Evolutionary conservation across 2,113 vertebrate genomes (phyloP), one percentile per base, ranked within the genome.

Genomic region (Petromus typicus): DNA sequence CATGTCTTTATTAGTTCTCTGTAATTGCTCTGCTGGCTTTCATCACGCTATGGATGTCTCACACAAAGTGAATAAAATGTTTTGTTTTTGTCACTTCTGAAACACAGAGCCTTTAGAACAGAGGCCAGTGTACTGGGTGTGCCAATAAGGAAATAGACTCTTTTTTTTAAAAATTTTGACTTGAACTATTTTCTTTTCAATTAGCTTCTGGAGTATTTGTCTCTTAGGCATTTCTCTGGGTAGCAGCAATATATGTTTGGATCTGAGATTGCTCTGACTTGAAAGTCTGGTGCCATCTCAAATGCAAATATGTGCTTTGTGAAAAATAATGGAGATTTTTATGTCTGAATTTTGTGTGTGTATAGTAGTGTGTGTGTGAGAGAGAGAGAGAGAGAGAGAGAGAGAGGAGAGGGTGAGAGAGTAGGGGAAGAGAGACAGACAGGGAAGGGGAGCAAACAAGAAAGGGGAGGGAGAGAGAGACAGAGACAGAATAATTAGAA

Each of bases 1-100:
- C 63, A 83, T 67, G 37, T 92, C 66, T 59, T 81, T 56, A 51
- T 81, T 90, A 78, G 89, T 90, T 83, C 59, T 89, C 71, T 93
- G 73, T 3, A 88, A 40, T 90, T 69, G 34, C 37, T 91, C 27
- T 82, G 14, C 66, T 96, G 48, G 12, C 4, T 95, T 92, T 97
- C 92, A 93, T 96, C 81, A 89, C 90, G 80, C 63, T 81, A 25
- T 20, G 73, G 84, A 57, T 93, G 73, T n/a, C 66, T 95, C 73
- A 93, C 73, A 57, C 37, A 63, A 5, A 51, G 69, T 63, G 59
- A 90, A 86, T 82, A 2, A 94, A 83, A 91, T 79, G 16, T 86
- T 93, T 88, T 75, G 27, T 71, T 71, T 90, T 63, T 94, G 67
- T 95, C 89, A 94, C 32, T 83, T 93, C 16, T 91, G 73, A 16